These are phyloP conservation scores for Drosophila rufa DNA, from an alignment of 1,140 invertebrate genomes.

Conservation along the genomic window DNA sequence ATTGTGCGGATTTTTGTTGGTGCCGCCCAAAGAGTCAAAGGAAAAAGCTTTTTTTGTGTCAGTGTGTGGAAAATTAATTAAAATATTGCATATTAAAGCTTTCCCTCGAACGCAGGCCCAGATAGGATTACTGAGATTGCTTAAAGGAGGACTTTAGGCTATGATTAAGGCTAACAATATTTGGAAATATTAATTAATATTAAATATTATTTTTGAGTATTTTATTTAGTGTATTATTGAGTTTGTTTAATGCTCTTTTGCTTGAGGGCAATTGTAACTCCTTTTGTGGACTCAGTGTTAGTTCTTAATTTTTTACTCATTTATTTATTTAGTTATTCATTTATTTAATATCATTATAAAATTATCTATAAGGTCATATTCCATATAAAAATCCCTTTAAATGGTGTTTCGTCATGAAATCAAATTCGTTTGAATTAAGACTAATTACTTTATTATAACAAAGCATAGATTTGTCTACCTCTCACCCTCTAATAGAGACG, in stretches of 20 bases:
- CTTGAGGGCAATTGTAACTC: too few species aligned
- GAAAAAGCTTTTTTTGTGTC: constrained; percentile 15
- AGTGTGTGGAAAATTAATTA: constrained; percentile 66
- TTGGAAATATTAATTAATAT: neutral
- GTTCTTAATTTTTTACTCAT: too few species aligned
- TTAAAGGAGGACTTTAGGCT: constrained; percentile 8
- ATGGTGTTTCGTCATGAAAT: constrained; percentile 12
- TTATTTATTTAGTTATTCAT: too few species aligned
- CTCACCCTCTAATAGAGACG: constrained; percentile 58
- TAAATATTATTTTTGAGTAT: neutral
- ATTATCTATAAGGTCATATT: neutral
- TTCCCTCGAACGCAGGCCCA: neutral
- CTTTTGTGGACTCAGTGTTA: too few species aligned
- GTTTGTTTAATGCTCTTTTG: neutral
- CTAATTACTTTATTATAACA: constrained; percentile 51
- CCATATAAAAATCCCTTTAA: neutral
- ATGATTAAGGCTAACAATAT: constrained; percentile 12
- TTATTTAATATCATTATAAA: too few species aligned
- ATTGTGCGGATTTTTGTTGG: constrained; percentile 21
- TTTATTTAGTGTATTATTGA: too few species aligned
- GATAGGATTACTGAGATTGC: constrained; percentile 12
- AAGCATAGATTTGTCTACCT: constrained; percentile 19
- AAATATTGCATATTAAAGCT: constrained; percentile 68
- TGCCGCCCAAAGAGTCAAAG: constrained; percentile 20
- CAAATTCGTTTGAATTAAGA: constrained; percentile 27